Evolutionary conservation across 2,113 vertebrate species (phyloP).

Genomic region (Bos javanicus): DNA sequence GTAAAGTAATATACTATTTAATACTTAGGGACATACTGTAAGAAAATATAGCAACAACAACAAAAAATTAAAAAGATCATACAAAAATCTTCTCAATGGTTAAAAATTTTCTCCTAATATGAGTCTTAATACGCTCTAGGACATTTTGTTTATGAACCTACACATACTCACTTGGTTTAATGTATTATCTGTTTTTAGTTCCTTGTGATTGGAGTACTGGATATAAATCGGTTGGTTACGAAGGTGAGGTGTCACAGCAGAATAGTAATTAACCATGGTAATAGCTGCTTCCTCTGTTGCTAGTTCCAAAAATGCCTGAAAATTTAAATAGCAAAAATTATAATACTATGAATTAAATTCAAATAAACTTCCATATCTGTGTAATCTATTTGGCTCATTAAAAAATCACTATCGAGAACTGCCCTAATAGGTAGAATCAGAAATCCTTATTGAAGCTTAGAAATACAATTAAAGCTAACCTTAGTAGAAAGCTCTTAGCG

Average conservation of each 20-base stretch:
- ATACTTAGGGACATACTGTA: not conserved
- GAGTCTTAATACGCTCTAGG: not conserved
- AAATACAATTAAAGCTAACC: not conserved
- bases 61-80: not conserved
- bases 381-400: not conserved
- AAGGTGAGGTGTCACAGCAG: constrained; percentile 92
- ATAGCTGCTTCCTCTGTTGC: constrained; percentile 96
- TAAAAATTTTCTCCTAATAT: not conserved
- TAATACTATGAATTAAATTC: constrained; percentile 10
- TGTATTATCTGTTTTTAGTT: constrained; percentile 96
- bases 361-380: not conserved
- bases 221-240: constrained; percentile 96
- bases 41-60: not conserved
- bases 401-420: not conserved
- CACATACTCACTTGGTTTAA: constrained; percentile 90
- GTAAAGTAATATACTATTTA: not conserved
- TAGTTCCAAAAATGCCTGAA: constrained; percentile 95
- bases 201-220: constrained; percentile 98
- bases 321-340: constrained; percentile 37
- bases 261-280: constrained; percentile 98
- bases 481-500: not conserved
- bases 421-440: not conserved
- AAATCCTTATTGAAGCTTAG: not conserved
- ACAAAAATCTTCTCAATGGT: not conserved
- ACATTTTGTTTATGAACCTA: not conserved